Evolutionary conservation across 1,140 invertebrate species (phyloP), one percentile per base, ranked within the genome.

Genomic region (Oscheius sp.): DNA sequence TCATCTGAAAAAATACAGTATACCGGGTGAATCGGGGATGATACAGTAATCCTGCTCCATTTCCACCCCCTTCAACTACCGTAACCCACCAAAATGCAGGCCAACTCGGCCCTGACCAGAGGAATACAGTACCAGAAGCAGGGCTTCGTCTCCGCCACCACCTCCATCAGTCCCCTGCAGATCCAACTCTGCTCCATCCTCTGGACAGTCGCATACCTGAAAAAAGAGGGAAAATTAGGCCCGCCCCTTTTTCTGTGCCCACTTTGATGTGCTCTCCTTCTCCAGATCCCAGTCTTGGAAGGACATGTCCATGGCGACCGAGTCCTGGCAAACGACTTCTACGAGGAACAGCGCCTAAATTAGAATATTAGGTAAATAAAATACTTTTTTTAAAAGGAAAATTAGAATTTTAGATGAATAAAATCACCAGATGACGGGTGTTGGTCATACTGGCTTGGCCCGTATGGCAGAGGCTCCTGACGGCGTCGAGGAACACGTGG

Each of bases 261-360:
- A 58, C 67, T 55, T 59, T 36, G 36, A 32, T 29, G 61, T 58
- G 45, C 13, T 36, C 15, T 68, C 67, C 3, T 49, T 34, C 28
- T 68, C 67, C 15, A 3, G 18, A 2, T 68, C 67, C 67, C 67
- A 68, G 10, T 68, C 67, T 18, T 59, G 49, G 35, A 68, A 68
- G 23, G 26, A 35, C 49, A 68, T 59, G 35, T 68, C 67, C 20
- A 4, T 31, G 34, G 55, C 55, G 1, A 68, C 34, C 0, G 67
- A 45, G 45, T 68, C 67, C 29, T 68, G 32, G 35, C 67, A 68
- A 15, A 68, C 23, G 1, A 35, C 4, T 20, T 68, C 49, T 4
- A 68, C 20, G 1, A 68, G 35, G 2, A 23, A 32, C 15, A n/a
- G n/a, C n/a, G n/a, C n/a, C n/a, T n/a, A n/a, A n/a, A n/a, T n/a